Percentiles rank a stretch among this genome's conserved stretches.
Evolutionary conservation across 2,113 vertebrate species (phyloP).

Genomic region (Willisornis vidua): DNA sequence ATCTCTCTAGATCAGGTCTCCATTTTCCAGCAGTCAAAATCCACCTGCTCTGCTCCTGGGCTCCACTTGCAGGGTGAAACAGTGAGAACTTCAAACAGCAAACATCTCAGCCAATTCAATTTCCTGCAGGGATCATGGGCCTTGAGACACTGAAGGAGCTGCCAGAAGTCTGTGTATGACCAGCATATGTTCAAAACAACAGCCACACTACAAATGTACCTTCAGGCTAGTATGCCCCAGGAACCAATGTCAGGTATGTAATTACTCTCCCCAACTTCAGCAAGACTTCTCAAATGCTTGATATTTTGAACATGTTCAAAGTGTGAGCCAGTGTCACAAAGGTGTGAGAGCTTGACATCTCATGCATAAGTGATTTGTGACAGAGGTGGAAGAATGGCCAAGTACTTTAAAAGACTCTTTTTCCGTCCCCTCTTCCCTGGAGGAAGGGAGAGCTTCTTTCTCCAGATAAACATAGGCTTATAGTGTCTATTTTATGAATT

Average conservation of each 20-base stretch:
- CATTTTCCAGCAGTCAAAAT: not conserved
- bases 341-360: not conserved
- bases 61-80: accelerated
- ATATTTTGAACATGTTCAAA: not conserved
- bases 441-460: not conserved
- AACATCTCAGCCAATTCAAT: not conserved
- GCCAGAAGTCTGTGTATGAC: not conserved
- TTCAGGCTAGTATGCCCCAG: not conserved
- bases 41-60: not conserved
- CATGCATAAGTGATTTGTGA: not conserved
- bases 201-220: not conserved
- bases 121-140: not conserved
- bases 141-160: not conserved
- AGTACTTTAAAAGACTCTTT: not conserved
- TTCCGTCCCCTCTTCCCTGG: not conserved
- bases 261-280: not conserved
- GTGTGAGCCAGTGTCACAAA: not conserved
- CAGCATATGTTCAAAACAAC: not conserved
- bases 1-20: not conserved
- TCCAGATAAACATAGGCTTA: not conserved
- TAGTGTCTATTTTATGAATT: not conserved
- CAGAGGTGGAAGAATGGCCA: not conserved
- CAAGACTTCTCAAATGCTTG: not conserved
- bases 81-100: not conserved
- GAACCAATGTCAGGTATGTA: not conserved